Conservation (phyloP, 2,888 invertebrate genomes). For the Callosobruchus maculatus region DNA sequence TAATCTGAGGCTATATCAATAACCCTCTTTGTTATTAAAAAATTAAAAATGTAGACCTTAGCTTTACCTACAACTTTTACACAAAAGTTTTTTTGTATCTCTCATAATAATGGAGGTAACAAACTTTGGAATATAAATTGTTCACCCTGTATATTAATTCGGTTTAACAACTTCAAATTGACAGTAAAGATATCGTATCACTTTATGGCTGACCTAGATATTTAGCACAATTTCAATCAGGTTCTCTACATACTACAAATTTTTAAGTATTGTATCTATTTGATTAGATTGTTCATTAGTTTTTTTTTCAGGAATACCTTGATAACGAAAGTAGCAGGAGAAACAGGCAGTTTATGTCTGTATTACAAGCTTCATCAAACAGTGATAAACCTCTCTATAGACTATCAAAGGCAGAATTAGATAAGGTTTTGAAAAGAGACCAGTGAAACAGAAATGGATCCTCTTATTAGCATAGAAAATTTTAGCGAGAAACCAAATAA, state of each 20-base stretch:
- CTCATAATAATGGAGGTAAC: no score
- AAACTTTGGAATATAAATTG: no score
- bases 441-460: constrained; percentile 7
- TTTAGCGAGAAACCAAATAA: constrained; percentile 43
- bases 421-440: constrained; percentile 41
- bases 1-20: no score
- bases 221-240: not conserved
- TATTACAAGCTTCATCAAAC: constrained; percentile 53
- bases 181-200: not conserved
- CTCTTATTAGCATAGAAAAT: constrained; percentile 27
- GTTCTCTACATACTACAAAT: not conserved
- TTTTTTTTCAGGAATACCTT: constrained; percentile 44
- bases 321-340: constrained; percentile 33
- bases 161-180: not conserved
- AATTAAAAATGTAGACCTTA: no score
- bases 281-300: constrained; percentile 3
- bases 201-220: not conserved
- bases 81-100: no score
- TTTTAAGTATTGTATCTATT: not conserved
- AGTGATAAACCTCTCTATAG: constrained; percentile 49
- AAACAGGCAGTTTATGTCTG: constrained; percentile 42
- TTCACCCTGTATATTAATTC: no score
- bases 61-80: no score
- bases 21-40: no score
- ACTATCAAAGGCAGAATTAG: constrained; percentile 52